Conservation (phyloP, 2,888 invertebrate species). For the Sarcophaga subvicina region DNA sequence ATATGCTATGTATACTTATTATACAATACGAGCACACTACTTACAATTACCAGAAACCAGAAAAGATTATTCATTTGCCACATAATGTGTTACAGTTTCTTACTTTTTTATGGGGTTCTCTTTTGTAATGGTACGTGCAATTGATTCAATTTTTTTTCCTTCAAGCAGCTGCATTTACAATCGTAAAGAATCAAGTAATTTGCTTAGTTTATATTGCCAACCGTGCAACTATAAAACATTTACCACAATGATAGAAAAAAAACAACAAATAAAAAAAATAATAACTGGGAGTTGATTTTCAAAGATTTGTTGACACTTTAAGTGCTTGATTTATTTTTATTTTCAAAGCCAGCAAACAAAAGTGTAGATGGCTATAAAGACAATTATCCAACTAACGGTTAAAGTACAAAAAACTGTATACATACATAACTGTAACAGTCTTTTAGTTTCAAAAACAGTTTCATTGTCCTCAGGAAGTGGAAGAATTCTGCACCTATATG, state of each 20-base stretch:
- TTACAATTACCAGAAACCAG: not conserved
- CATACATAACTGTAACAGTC: too few relatives aligned
- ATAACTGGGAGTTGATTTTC: slow-evolving; percentile 51
- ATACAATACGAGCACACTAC: slow-evolving; percentile 15
- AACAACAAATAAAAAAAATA: slow-evolving; percentile 13
- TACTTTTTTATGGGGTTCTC: not conserved
- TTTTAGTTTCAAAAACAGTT: too few relatives aligned
- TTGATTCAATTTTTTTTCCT: slow-evolving; percentile 59
- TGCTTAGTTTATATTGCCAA: slow-evolving; percentile 39
- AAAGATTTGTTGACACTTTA: slow-evolving; percentile 68
- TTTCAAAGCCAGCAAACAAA: not conserved
- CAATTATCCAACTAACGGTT: too few relatives aligned
- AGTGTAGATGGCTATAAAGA: not conserved
- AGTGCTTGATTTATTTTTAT: slow-evolving; percentile 65
- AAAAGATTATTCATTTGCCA: not conserved
- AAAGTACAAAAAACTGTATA: too few relatives aligned
- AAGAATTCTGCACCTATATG: too few relatives aligned
- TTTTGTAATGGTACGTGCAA: slow-evolving; percentile 40
- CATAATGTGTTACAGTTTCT: not conserved
- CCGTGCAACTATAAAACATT: slow-evolving; percentile 29
- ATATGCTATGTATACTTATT: slow-evolving; percentile 5
- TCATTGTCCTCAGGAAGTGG: too few relatives aligned
- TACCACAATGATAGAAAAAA: slow-evolving; percentile 8
- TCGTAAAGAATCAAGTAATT: slow-evolving; percentile 54
- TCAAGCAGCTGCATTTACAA: slow-evolving; percentile 56